These are phyloP conservation scores for Apotomis turbidana DNA, from an alignment of 2,888 invertebrate species.

Conservation along the genomic window DNA sequence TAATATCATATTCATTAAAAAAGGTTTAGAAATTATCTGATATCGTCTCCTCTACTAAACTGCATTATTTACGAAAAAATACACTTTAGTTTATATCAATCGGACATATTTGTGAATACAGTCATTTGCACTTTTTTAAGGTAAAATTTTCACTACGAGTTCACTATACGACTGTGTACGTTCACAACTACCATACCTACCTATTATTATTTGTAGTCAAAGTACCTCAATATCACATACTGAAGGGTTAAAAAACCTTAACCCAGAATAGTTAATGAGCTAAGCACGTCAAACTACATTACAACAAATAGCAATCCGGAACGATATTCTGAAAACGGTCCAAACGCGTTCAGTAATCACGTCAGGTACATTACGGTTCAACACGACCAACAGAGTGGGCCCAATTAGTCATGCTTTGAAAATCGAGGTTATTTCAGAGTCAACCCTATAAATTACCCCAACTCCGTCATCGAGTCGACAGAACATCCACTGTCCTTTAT, in stretches of 20 bases:
- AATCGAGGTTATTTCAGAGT: slow-evolving; percentile 53
- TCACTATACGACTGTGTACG: too few species aligned
- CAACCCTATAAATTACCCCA: slow-evolving; percentile 31
- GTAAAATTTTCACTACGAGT: too few species aligned
- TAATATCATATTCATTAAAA: neutral
- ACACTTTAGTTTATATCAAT: too few species aligned
- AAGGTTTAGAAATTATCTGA: neutral
- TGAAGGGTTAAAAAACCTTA: neutral
- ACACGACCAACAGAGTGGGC: slow-evolving; percentile 47
- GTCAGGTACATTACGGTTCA: slow-evolving; percentile 35
- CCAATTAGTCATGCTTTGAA: slow-evolving; percentile 61
- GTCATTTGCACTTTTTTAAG: too few species aligned
- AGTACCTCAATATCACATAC: too few species aligned
- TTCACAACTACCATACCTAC: too few species aligned
- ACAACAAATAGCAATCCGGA: slow-evolving; percentile 17
- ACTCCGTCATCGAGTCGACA: slow-evolving; percentile 17
- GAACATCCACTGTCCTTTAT: slow-evolving; percentile 15
- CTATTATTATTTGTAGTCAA: too few species aligned
- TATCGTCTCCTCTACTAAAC: too few species aligned
- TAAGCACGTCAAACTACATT: slow-evolving; percentile 30
- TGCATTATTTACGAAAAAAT: too few species aligned
- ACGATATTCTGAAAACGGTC: slow-evolving; percentile 31
- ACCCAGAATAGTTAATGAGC: slow-evolving; percentile 16
- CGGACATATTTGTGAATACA: too few species aligned
- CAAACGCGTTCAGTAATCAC: slow-evolving; percentile 41